Conservation (phyloP, 2,888 invertebrate genomes). For the Tipula vernalis region DNA sequence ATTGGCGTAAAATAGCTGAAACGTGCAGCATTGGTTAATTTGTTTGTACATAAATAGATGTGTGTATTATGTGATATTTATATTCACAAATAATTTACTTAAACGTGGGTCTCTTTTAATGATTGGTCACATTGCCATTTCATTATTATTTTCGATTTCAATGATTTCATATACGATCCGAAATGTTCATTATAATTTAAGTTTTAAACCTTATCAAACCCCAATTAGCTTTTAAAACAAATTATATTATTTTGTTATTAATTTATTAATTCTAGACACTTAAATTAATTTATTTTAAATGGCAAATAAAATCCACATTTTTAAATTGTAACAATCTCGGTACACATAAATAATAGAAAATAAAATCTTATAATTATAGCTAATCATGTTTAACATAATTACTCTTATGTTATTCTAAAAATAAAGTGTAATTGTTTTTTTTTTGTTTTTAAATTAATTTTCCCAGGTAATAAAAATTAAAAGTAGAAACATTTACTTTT, state of each 20-base stretch:
- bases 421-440: background rate
- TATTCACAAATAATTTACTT: background rate
- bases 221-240: too few relatives aligned
- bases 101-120: background rate
- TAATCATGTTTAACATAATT: constrained; percentile 6
- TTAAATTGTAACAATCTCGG: background rate
- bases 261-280: background rate
- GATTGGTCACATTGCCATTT: background rate
- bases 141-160: background rate
- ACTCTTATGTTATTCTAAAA: background rate
- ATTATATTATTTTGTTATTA: too few relatives aligned
- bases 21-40: background rate
- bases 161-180: background rate
- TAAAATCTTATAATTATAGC: background rate
- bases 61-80: background rate
- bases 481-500: background rate
- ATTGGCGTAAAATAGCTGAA: background rate
- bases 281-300: background rate
- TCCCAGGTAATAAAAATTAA: background rate
- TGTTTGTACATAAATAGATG: background rate
- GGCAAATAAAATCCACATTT: background rate
- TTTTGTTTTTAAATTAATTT: background rate
- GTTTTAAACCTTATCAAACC: background rate
- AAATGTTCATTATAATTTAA: background rate
- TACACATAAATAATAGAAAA: background rate